phyloP scores from a whole-genome alignment of 2,888 invertebrate species.

The Euclidia mi region DNA sequence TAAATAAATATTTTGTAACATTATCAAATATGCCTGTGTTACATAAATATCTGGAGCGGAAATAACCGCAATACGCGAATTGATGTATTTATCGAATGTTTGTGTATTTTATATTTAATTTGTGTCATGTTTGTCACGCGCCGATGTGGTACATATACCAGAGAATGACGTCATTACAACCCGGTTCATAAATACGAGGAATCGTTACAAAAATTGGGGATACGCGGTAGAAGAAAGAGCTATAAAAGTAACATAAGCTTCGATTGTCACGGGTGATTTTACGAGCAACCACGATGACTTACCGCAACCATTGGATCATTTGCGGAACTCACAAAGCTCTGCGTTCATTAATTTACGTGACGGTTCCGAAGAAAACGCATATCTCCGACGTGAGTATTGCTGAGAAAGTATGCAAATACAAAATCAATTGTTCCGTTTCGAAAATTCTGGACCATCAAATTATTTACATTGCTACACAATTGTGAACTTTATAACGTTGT shows the following conservation, averaged over 20 bases:
- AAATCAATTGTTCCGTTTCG: conserved; percentile 51
- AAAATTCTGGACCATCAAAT: conserved; percentile 42
- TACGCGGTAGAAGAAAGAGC: conserved; percentile 41
- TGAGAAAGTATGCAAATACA: conserved; percentile 62
- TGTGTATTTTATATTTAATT: neutral
- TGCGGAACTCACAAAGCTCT: conserved; percentile 67
- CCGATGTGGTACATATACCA: conserved; percentile 15
- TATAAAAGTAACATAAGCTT: conserved; percentile 38
- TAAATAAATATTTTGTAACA: neutral
- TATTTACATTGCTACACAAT: conserved; percentile 27
- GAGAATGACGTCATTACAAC: conserved; percentile 26
- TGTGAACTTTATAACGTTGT: conserved; percentile 49
- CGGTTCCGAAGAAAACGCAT: conserved; percentile 75
- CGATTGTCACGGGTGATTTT: conserved; percentile 62
- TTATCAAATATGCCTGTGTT: conserved; percentile 1
- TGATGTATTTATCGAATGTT: conserved; percentile 3
- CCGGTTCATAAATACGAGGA: conserved; percentile 22
- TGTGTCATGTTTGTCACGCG: neutral
- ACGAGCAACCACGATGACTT: conserved; percentile 69
- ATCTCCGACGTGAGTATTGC: conserved; percentile 66
- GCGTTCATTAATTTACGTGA: conserved; percentile 83
- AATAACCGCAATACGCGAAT: conserved; percentile 10
- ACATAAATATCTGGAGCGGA: conserved; percentile 17
- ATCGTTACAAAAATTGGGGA: conserved; percentile 25
- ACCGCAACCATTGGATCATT: conserved; percentile 61